phyloP scores from a whole-genome alignment of 2,113 vertebrate genomes.

The Empidonax traillii region DNA sequence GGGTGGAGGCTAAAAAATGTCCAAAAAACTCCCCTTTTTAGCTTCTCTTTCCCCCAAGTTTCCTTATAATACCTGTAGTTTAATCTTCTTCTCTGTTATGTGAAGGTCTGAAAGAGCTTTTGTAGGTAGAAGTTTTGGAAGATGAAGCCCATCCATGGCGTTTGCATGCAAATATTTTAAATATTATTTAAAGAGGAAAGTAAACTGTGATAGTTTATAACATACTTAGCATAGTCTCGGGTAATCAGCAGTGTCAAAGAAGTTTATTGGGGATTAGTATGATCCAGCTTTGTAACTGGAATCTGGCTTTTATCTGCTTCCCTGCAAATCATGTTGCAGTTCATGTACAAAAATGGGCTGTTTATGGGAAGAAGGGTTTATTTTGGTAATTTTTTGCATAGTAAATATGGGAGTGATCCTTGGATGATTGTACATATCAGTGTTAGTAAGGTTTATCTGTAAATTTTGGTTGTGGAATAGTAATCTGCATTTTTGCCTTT shows the following conservation, averaged over 20 bases:
- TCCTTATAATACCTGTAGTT: not conserved
- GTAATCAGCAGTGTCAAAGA: not conserved
- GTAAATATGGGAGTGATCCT: not conserved
- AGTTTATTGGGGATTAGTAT: not conserved
- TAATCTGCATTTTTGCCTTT: not conserved
- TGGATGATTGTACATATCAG: not conserved
- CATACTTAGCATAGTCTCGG: not conserved
- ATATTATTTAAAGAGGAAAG: not conserved
- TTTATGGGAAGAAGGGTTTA: not conserved
- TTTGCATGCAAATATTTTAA: not conserved
- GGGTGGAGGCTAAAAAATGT: not conserved
- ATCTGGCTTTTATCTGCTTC: not conserved
- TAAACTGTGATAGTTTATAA: not conserved
- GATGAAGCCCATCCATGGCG: not conserved
- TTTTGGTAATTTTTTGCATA: not conserved
- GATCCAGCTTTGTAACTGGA: not conserved
- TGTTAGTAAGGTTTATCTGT: not conserved
- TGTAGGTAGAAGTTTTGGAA: not conserved
- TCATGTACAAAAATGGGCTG: fast-evolving
- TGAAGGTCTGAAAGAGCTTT: not conserved
- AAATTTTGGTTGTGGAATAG: not conserved
- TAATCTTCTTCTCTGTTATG: not conserved
- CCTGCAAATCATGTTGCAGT: not conserved
- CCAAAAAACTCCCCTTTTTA: not conserved
- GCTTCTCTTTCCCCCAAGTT: not conserved